These are phyloP conservation scores for Nylanderia fulva DNA, from an alignment of 1,140 invertebrate genomes.

Conservation along the genomic window DNA sequence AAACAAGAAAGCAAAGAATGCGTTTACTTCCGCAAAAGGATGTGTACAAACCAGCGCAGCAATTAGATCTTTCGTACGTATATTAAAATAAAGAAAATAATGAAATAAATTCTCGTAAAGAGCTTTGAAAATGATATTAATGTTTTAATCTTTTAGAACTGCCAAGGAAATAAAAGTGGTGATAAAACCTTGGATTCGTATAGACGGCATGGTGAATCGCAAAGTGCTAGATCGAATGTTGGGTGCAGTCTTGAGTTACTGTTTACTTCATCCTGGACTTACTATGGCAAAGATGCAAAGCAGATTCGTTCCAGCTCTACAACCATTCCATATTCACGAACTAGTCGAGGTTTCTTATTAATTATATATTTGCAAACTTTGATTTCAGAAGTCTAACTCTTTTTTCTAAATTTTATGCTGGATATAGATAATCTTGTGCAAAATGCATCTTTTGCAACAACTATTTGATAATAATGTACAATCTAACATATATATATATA, in stretches of 20 bases:
- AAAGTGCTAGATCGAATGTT: constrained; percentile 90
- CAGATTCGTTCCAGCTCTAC: constrained; percentile 86
- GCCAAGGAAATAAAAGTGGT: constrained; percentile 83
- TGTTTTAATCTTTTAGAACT: constrained; percentile 76
- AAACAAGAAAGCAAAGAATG: constrained; percentile 70
- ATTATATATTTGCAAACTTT: constrained; percentile 17
- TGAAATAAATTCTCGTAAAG: constrained; percentile 22
- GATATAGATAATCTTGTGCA: not conserved
- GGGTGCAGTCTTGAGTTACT: constrained; percentile 88
- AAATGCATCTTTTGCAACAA: constrained; percentile 70
- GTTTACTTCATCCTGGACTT: constrained; percentile 88
- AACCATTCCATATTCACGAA: constrained; percentile 86
- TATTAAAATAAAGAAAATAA: constrained; percentile 39
- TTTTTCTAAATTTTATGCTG: constrained; percentile 17
- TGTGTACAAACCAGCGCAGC: constrained; percentile 78
- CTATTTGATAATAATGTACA: constrained; percentile 72
- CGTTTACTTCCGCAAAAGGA: constrained; percentile 79
- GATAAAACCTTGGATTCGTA: constrained; percentile 90
- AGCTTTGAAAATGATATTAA: not conserved
- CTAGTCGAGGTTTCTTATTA: constrained; percentile 83
- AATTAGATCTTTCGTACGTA: constrained; percentile 81
- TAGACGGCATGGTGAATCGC: constrained; percentile 91
- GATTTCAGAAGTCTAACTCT: not conserved
- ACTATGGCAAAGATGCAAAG: constrained; percentile 86
- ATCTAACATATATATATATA: no score